Percentiles rank a stretch among this genome's conserved stretches.
phyloP scores from a whole-genome alignment of 37 sponge, comb jelly and placozoan genomes.

The Beroe forskalii region DNA sequence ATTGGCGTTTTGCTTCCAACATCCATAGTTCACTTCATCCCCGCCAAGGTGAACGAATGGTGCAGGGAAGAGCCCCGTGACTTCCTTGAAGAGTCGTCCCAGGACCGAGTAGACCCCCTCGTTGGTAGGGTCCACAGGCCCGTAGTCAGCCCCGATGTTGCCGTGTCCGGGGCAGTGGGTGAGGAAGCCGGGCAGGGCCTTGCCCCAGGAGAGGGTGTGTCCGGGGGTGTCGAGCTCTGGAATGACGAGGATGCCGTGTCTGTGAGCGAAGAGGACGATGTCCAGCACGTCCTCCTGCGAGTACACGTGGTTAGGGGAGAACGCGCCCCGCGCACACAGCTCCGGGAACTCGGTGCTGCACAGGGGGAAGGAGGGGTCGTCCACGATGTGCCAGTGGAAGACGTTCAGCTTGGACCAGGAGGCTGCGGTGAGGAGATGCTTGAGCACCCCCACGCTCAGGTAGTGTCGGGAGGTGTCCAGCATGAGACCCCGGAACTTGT shows the following conservation, averaged over 20 bases:
- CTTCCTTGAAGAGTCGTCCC: slow-evolving; percentile 67
- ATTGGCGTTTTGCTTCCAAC: slow-evolving; percentile 68
- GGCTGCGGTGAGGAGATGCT: slow-evolving; percentile 55
- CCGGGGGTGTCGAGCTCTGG: slow-evolving; percentile 73
- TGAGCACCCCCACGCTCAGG: slow-evolving; percentile 63
- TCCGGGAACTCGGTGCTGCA: slow-evolving; percentile 67
- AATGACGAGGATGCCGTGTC: slow-evolving; percentile 65
- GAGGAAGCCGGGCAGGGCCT: slow-evolving; percentile 63
- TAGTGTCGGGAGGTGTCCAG: slow-evolving; percentile 76
- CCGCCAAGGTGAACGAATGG: slow-evolving; percentile 74
- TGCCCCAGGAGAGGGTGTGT: slow-evolving; percentile 69
- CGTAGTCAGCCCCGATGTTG: slow-evolving; percentile 50
- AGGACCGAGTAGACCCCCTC: slow-evolving; percentile 67
- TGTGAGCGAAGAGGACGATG: slow-evolving; percentile 53
- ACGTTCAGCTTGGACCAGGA: slow-evolving; percentile 70
- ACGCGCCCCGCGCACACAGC: slow-evolving; percentile 64
- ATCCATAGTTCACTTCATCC: slow-evolving; percentile 72
- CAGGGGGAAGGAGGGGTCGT: slow-evolving; percentile 76
- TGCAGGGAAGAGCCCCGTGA: slow-evolving; percentile 67
- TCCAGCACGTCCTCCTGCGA: slow-evolving; percentile 66
- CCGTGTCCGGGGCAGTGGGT: slow-evolving; percentile 50
- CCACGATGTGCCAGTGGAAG: slow-evolving; percentile 84
- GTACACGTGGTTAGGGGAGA: slow-evolving; percentile 65
- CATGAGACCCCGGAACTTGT: slow-evolving; percentile 73
- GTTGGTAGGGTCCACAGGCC: slow-evolving; percentile 70